phyloP scores from a whole-genome alignment of 2,113 vertebrate genomes.

The Thinocorus orbignyianus region DNA sequence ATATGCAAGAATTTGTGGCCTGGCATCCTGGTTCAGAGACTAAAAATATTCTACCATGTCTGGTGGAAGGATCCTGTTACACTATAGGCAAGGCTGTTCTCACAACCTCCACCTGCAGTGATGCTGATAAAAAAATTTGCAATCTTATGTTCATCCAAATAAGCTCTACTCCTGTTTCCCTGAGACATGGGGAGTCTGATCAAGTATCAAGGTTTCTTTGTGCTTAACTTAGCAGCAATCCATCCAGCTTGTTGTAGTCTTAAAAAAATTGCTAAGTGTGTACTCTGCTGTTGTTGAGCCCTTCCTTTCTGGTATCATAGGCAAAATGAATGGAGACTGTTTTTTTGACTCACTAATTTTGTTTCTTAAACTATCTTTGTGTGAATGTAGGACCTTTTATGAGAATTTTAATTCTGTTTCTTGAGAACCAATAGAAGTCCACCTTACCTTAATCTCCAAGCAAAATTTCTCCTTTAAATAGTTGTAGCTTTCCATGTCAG shows the following conservation, averaged over 20 bases:
- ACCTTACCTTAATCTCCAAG: not conserved
- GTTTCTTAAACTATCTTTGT: not conserved
- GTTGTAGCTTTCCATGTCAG: not conserved
- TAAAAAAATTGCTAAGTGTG: not conserved
- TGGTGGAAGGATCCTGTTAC: not conserved
- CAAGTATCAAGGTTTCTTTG: not conserved
- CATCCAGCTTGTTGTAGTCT: not conserved
- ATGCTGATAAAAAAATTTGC: not conserved
- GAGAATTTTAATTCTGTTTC: not conserved
- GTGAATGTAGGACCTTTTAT: not conserved
- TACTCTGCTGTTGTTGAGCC: not conserved
- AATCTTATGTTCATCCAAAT: constrained; percentile 1
- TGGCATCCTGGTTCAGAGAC: not conserved
- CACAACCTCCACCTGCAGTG: constrained; percentile 4
- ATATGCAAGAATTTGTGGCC: not conserved
- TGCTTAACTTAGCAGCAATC: not conserved
- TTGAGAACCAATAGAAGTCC: not conserved
- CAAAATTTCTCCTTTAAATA: not conserved
- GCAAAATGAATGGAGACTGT: not conserved
- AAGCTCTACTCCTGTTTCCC: not conserved
- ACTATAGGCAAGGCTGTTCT: not conserved
- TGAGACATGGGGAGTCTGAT: not conserved
- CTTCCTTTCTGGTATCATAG: not conserved
- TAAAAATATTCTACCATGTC: not conserved
- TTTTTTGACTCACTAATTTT: not conserved